Base-by-base conservation (phyloP, 2,888 invertebrate genomes). In the Coremacera marginata region DNA sequence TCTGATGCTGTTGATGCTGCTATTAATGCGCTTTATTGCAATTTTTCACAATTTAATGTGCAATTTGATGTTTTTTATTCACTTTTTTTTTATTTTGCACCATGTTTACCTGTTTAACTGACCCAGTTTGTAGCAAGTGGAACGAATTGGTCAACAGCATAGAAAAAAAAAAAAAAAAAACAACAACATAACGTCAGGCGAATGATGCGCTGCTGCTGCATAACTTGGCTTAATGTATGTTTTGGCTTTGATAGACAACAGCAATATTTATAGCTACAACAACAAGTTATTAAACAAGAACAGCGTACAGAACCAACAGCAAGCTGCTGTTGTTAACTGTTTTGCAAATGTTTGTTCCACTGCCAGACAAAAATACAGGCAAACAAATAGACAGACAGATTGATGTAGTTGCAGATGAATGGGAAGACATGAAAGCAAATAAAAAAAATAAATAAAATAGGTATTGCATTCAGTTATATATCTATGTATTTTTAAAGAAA, bases 71-170 rank as follows among this genome's bases (percentile, higher is more conserved):
- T n/a, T 55, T 31, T 70, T 31, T 44, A 44, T 49, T 60, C 22
- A 25, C 22, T 60, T 37, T 57, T 60, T 51, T 63, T 34, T 52
- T 22, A 34, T 31, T 22, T 68, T 14, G 11, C 51, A 51, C 27
- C 31, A n/a, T 60, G 49, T 71, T 25, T 71, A 62, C 49, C 68
- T 51, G 60, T 34, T 27, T 57, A 71, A 75, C 76, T 86, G 87
- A 87, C 87, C 87, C 85, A 87, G 86, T 87, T 87, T 82, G 75
- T 79, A 81, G 85, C 87, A 87, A 87, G 87, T 87, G 87, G 86
- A 87, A 86, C 86, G 84, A 82, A 83, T 82, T 83, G 83, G 81
- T 83, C 83, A 84, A 85, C 82, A 83, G 78, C 81, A 68, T 60
- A 63, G 22, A 25, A 14, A 19, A 57, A 37, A 34, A 57, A 57